Base-by-base conservation (phyloP, 2,888 invertebrate species). In the Pristionchus exspectatus region DNA sequence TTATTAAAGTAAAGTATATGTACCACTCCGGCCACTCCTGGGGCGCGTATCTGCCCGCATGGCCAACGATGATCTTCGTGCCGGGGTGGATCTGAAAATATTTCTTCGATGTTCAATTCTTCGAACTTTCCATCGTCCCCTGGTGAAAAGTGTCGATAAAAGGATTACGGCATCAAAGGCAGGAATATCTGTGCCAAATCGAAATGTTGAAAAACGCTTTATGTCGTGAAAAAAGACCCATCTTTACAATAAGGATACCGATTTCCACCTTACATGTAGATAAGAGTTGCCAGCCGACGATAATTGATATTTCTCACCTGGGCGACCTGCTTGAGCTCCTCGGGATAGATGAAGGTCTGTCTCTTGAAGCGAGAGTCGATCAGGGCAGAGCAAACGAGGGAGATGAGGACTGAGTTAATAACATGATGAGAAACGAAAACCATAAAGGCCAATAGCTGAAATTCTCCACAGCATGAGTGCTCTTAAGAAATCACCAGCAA, bases 21-120 rank as follows among this genome's bases (percentile, higher is more conserved):
- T 54, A 93, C 93, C 93, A 93, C 89, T 90, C 91, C 66, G 93
- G 93, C 92, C 92, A 93, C 27, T 93, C 93, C 72, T 93, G 93
- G 72, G 93, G 93, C 5, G 92, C 93, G 90, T 93, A 93, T 91
- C 93, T 88, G 0, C 91, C 91, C 16, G 92, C 87, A n/a, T 89
- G 89, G 4, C 89, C 89, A 14, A 89, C 89, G 38, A 89, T 89
- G 59, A 89, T 89, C 83, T 89, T 89, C 30, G 89, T 89, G 16
- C 89, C 89, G 12, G 89, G 89, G 24, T 89, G 89, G 27, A 89
- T 83, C 89, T 89, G 30, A 72, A 56, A 14, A 56, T 12, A 2
- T 56, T 56, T 66, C n/a, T 66, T 59, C 59, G n/a, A 24, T n/a
- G 21, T 24, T 16, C 24, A 63, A 63, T n/a, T n/a, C n/a, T n/a